Base-by-base conservation (phyloP, 2,797 vertebrate species). In the Danio aesculapii region DNA sequence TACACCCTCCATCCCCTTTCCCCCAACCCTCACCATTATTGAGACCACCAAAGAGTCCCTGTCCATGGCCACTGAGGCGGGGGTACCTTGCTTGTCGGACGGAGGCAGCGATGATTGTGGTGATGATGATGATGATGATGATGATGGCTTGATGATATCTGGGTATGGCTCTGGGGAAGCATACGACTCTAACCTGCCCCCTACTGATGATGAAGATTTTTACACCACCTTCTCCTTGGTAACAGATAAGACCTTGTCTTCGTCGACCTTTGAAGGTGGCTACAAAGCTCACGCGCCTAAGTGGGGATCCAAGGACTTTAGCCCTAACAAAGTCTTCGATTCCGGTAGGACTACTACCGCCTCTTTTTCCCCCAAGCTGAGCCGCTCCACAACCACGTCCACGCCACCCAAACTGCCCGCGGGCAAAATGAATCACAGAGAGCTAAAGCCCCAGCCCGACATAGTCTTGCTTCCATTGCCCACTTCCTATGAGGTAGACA, bases 161-260 rank as follows among this genome's bases (percentile, higher is more conserved):
- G 97, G 97, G 97, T 98, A 96, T 98, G 98, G 98, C 97, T 99
- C 98, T 97, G 98, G 98, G 96, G 96, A 98, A 97, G 97, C 97
- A 93, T 97, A 97, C 96, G 96, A 99, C 97, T 98, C 97, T 96
- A 97, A 97, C 96, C 95, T 96, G 93, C 97, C 96, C 97, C 96
- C 97, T 95, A 97, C 97, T 93, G 97, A 98, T 97, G 98, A 98
- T 95, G 98, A 99, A 99, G 98, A 99, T 99, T 98, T 98, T 98
- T 96, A 99, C 97, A 96, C 96, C 95, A 95, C 97, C 97, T 96
- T 97, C 97, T 98, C 95, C 97, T 96, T 97, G 97, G 97, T 99
- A 97, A 98, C 97, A 98, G 96, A 97, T 98, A 97, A 98, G 96
- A 99, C 97, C 96, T 96, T 97, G 96, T 97, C 97, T 94, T 96